Conservation (phyloP, 2,797 vertebrate genomes). For the Tauraco hartlaubi region DNA sequence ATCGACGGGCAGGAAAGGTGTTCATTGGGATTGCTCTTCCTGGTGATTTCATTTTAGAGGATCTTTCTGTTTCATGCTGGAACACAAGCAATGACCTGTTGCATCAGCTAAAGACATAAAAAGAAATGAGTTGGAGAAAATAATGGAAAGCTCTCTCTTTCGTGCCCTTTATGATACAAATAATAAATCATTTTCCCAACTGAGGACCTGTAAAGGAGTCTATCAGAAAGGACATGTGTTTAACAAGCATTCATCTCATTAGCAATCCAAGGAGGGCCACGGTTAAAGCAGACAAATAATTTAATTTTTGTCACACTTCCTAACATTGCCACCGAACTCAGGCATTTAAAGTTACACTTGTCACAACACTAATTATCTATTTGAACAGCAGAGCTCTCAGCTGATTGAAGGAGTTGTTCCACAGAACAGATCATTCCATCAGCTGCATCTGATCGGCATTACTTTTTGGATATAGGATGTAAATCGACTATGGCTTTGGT, state of each 20-base stretch:
- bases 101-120: not conserved
- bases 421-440: conserved; percentile 24
- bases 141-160: not conserved
- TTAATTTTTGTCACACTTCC: conserved; percentile 55
- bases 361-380: conserved; percentile 63
- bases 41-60: not conserved
- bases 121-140: not conserved
- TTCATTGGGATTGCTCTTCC: not conserved
- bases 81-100: not conserved
- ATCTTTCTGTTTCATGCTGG: not conserved
- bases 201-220: not conserved
- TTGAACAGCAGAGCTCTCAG: conserved; percentile 37
- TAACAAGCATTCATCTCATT: conserved; percentile 8
- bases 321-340: conserved; percentile 42
- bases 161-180: not conserved
- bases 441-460: not conserved
- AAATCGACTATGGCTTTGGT: not conserved
- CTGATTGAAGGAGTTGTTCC: conserved; percentile 25
- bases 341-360: conserved; percentile 45
- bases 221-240: not conserved
- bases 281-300: conserved; percentile 48
- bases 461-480: not conserved
- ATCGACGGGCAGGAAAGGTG: not conserved
- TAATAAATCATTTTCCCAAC: not conserved
- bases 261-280: not conserved